Evolutionary conservation across 2,113 vertebrate genomes (phyloP), one percentile per base, ranked within the genome.

Genomic region (Perca fluviatilis): DNA sequence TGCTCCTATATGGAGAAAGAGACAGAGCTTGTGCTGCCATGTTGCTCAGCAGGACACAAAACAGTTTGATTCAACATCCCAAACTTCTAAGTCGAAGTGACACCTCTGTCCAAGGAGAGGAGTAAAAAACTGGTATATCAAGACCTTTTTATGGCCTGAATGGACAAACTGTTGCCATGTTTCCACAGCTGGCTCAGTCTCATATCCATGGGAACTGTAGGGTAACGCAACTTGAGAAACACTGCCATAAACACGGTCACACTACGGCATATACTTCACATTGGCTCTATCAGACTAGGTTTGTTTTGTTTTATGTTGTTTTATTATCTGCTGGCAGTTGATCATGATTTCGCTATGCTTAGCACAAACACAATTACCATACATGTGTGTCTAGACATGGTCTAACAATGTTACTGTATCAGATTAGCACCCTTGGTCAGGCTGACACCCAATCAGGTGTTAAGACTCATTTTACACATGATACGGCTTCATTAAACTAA

Each of bases 391-490:
- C 80, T 77, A 78, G 78, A 87, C 62, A 7, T 6, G 46, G 50
- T 47, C 74, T 47, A 56, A 83, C 68, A 70, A 81, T 70, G 51
- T 70, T 74, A 89, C 23, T 51, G 10, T 51, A 50, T 65, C 51
- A 83, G 67, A 91, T 91, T 84, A 86, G 60, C 70, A 61, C 50
- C 58, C 27, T n/a, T 13, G 3, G 69, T 77, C 64, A 77, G 18
- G 50, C 23, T 68, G 58, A 87, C 79, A 83, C 10, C 78, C 1
- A 70, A 88, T 91, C 76, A 53, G 46, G 57, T 90, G 80, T 80
- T 87, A 33, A 77, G 68, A 88, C 40, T 91, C 61, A 19, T 84
- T 90, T 88, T 80, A 88, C 86, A 77, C 65, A 77, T n/a, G 33
- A 85, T 78, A 77, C 13, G 13, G 27, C 62, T 70, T 74, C 60